Evolutionary conservation across 2,888 invertebrate species (phyloP).

Genomic region (Periphyllus acericola): DNA sequence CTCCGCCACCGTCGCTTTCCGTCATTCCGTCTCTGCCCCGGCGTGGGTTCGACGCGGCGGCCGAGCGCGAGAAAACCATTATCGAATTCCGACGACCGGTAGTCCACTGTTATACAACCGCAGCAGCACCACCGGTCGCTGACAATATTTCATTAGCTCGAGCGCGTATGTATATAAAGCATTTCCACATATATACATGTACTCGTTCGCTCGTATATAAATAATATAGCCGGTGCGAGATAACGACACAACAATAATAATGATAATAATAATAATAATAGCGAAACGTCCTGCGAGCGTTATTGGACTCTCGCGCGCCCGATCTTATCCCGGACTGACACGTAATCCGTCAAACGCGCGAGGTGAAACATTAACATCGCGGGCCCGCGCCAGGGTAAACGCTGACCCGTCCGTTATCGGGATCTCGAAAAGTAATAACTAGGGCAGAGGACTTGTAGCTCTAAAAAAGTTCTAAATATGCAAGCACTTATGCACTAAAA

Average conservation of each 20-base stretch:
- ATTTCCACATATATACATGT: background rate
- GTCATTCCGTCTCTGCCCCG: background rate
- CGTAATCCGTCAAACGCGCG: slow-evolving; percentile 55
- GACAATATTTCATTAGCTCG: slow-evolving; percentile 57
- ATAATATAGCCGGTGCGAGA: slow-evolving; percentile 10
- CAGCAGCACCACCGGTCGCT: slow-evolving; percentile 6
- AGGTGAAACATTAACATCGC: slow-evolving; percentile 20
- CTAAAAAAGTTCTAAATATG: too few relatives aligned
- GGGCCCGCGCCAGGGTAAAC: background rate
- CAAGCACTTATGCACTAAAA: too few relatives aligned
- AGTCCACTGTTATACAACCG: slow-evolving; percentile 33
- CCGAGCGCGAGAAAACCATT: slow-evolving; percentile 56
- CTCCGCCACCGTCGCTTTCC: too few relatives aligned
- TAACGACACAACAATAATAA: slow-evolving; percentile 28
- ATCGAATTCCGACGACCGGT: slow-evolving; percentile 61
- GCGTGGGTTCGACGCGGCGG: slow-evolving; percentile 42
- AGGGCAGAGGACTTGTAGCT: too few relatives aligned
- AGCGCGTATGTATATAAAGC: background rate
- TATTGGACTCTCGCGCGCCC: background rate
- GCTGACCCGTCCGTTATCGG: background rate
- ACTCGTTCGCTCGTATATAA: background rate
- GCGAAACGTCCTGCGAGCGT: slow-evolving; percentile 17
- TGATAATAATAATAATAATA: slow-evolving; percentile 55
- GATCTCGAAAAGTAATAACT: background rate
- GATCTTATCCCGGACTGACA: slow-evolving; percentile 52